Percentiles rank a stretch among this genome's conserved stretches.
phyloP scores from a whole-genome alignment of 2,797 vertebrate species.

The Girardinus metallicus region DNA sequence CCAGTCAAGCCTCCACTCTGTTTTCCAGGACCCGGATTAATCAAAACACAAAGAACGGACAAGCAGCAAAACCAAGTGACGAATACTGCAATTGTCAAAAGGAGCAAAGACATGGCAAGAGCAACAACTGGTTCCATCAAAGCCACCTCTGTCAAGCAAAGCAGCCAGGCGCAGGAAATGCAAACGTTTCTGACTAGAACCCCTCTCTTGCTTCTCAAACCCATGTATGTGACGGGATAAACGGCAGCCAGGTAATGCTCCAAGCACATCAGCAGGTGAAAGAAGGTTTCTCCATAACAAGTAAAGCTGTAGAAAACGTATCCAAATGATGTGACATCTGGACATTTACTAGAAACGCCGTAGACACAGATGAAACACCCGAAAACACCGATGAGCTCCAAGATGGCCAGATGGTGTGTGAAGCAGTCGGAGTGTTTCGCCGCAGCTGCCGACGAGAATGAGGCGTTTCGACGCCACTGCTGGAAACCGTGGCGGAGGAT shows the following conservation, averaged over 20 bases:
- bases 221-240: slow-evolving; percentile 21
- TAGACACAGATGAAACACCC: not conserved
- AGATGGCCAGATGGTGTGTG: slow-evolving; percentile 7
- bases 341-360: accelerated
- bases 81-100: not conserved
- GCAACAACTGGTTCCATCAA: not conserved
- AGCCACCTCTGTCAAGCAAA: not conserved
- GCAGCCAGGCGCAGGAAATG: slow-evolving; percentile 19
- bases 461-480: not conserved
- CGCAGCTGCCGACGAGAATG: not conserved
- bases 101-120: not conserved
- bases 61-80: slow-evolving; percentile 13
- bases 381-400: not conserved
- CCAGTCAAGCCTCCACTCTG: not conserved
- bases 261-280: slow-evolving; percentile 19
- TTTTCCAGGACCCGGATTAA: not conserved
- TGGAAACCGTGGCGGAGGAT: slow-evolving; percentile 1
- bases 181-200: slow-evolving; percentile 8
- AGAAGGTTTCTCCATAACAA: slow-evolving; percentile 13
- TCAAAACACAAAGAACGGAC: slow-evolving; percentile 25
- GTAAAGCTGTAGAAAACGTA: not conserved
- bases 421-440: slow-evolving; percentile 7
- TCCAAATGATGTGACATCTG: accelerated
- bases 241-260: slow-evolving; percentile 33
- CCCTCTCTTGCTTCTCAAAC: slow-evolving; percentile 6